Conservation (phyloP, 2,797 vertebrate species). For the Dicrostonyx torquatus region DNA sequence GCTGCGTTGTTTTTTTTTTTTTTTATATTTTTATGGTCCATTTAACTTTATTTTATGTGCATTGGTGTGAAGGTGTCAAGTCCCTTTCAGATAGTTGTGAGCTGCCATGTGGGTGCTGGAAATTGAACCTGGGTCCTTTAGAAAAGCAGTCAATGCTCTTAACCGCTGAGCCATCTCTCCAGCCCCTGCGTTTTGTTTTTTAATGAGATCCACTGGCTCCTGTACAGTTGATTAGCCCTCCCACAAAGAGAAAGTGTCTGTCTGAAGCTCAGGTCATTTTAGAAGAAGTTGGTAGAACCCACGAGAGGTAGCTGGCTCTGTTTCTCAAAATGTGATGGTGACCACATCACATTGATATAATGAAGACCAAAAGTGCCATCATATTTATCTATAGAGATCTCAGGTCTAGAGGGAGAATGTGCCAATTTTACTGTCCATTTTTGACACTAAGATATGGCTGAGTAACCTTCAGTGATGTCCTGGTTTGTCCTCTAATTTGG, state of each 20-base stretch:
- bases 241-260: neutral
- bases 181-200: neutral
- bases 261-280: neutral
- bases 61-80: too few relatives aligned
- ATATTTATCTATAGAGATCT: neutral
- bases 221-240: neutral
- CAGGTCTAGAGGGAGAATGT: neutral
- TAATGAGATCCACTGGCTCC: neutral
- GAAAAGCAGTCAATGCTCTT: too few relatives aligned
- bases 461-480: neutral
- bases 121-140: too few relatives aligned
- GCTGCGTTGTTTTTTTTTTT: too few relatives aligned
- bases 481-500: neutral
- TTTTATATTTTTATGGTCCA: too few relatives aligned
- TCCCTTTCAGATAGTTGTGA: too few relatives aligned
- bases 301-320: neutral
- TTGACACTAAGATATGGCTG: neutral
- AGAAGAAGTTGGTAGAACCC: neutral
- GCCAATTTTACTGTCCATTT: neutral
- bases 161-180: too few relatives aligned
- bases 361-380: neutral
- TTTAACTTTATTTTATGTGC: too few relatives aligned
- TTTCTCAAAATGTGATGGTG: neutral
- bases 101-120: too few relatives aligned
- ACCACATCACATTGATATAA: neutral